Percentiles rank a stretch among this genome's conserved stretches.
phyloP scores from a whole-genome alignment of 2,888 invertebrate species.

The Notodonta dromedarius region DNA sequence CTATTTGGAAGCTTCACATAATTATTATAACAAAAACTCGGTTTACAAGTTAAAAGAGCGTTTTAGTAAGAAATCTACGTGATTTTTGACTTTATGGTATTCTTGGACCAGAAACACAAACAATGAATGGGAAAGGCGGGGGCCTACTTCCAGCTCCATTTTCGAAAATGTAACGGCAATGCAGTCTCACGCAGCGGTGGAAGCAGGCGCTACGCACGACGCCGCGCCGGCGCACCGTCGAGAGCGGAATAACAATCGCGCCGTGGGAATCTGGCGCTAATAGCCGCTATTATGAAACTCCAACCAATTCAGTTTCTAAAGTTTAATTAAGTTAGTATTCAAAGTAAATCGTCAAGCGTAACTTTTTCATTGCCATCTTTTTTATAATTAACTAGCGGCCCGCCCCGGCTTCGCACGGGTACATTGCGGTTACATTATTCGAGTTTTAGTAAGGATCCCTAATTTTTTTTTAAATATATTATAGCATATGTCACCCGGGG shows the following conservation, averaged over 20 bases:
- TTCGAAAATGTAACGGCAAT: constrained; percentile 58
- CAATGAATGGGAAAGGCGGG: constrained; percentile 21
- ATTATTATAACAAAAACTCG: no score
- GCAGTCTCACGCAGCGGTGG: constrained; percentile 52
- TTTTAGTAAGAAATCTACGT: no score
- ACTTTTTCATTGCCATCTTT: no score
- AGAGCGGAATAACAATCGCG: constrained; percentile 74
- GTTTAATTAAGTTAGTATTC: not conserved
- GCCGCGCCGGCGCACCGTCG: constrained; percentile 43
- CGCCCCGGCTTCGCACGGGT: no score
- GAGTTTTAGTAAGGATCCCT: no score
- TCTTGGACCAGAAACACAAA: constrained; percentile 6
- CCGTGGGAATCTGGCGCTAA: constrained; percentile 74
- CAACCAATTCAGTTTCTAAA: constrained; percentile 30
- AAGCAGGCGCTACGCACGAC: constrained; percentile 65
- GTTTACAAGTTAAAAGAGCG: no score
- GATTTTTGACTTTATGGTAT: no score
- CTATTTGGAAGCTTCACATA: no score
- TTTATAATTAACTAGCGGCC: no score
- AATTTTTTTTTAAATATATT: no score
- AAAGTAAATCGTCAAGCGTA: not conserved
- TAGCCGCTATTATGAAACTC: constrained; percentile 69
- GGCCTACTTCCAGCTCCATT: constrained; percentile 30
- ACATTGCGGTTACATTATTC: no score
- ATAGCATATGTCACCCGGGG: no score